Conservation (phyloP, 2,797 vertebrate genomes). For the Sebastes diaconus region DNA sequence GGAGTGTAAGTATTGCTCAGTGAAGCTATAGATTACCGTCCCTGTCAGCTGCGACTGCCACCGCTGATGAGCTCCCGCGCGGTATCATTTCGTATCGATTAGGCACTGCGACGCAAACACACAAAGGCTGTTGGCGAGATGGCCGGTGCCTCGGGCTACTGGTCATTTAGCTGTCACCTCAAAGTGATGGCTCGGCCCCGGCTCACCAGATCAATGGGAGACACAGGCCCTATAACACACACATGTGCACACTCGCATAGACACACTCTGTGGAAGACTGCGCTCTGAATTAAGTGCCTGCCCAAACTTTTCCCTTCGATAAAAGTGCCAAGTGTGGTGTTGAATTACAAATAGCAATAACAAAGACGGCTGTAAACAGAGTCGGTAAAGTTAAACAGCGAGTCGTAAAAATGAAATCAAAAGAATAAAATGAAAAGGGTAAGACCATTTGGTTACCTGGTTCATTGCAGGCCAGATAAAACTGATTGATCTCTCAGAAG, state of each 20-base stretch:
- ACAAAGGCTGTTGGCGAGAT: constrained; percentile 65
- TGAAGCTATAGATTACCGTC: constrained; percentile 77
- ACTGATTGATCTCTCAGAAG: constrained; percentile 34
- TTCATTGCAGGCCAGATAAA: not conserved
- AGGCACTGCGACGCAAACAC: constrained; percentile 58
- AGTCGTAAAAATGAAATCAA: constrained; percentile 34
- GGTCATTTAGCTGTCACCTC: constrained; percentile 82
- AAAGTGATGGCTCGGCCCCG: constrained; percentile 74
- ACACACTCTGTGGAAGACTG: not conserved
- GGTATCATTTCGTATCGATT: constrained; percentile 80
- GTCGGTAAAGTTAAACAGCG: constrained; percentile 9
- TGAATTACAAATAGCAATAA: constrained; percentile 40
- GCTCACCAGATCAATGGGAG: constrained; percentile 71
- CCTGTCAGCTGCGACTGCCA: constrained; percentile 74
- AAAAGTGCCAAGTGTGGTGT: constrained; percentile 12
- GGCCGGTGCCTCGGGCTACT: constrained; percentile 65
- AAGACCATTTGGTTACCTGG: constrained; percentile 4
- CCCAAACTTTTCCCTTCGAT: constrained; percentile 47
- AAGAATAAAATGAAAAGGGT: not conserved
- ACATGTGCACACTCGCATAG: not conserved
- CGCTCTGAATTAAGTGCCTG: constrained; percentile 21
- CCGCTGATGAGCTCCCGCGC: constrained; percentile 79
- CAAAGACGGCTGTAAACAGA: constrained; percentile 26
- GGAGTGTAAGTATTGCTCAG: constrained; percentile 67
- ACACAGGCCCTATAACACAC: constrained; percentile 51